These are phyloP conservation scores for Tryphoninae sp. DNA, from an alignment of 2,888 invertebrate species.

Conservation along the genomic window DNA sequence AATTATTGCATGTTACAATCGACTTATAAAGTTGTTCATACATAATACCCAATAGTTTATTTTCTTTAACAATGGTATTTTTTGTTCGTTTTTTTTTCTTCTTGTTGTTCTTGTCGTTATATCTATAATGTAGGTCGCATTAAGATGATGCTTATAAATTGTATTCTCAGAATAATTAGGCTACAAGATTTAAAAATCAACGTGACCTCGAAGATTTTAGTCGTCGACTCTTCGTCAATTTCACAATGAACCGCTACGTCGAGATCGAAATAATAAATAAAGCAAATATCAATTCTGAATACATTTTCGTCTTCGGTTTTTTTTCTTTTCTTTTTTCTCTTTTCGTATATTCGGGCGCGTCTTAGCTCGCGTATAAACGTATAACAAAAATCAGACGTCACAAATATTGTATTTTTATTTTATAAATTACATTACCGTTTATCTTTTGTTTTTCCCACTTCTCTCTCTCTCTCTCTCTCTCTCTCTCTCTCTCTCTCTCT, in stretches of 20 bases:
- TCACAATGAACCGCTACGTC: slow-evolving; percentile 23
- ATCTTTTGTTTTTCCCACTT: slow-evolving; percentile 13
- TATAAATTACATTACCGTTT: slow-evolving; percentile 59
- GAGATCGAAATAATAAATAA: slow-evolving; percentile 59
- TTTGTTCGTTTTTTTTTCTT: slow-evolving; percentile 6
- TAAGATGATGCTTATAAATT: slow-evolving; percentile 62
- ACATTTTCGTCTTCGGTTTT: slow-evolving; percentile 7
- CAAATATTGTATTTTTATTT: slow-evolving; percentile 71
- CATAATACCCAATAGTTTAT: slow-evolving; percentile 74
- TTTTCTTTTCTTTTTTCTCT: slow-evolving; percentile 47
- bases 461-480: slow-evolving; percentile 39
- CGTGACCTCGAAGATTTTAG: slow-evolving; percentile 37
- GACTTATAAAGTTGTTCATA: slow-evolving; percentile 51
- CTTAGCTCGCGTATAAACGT: slow-evolving; percentile 59
- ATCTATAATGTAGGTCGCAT: slow-evolving; percentile 64
- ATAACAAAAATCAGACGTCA: slow-evolving; percentile 70
- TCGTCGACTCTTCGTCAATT: slow-evolving; percentile 5
- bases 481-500: slow-evolving; percentile 37
- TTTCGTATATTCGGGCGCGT: slow-evolving; percentile 64
- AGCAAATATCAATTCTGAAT: slow-evolving; percentile 58
- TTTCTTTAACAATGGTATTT: slow-evolving; percentile 69
- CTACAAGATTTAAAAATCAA: slow-evolving; percentile 53
- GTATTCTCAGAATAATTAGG: slow-evolving; percentile 61
- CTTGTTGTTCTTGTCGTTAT: slow-evolving; percentile 39
- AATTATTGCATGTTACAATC: slow-evolving; percentile 60